These are phyloP conservation scores for Orthosia cruda DNA, from an alignment of 2,888 invertebrate species.

Conservation along the genomic window DNA sequence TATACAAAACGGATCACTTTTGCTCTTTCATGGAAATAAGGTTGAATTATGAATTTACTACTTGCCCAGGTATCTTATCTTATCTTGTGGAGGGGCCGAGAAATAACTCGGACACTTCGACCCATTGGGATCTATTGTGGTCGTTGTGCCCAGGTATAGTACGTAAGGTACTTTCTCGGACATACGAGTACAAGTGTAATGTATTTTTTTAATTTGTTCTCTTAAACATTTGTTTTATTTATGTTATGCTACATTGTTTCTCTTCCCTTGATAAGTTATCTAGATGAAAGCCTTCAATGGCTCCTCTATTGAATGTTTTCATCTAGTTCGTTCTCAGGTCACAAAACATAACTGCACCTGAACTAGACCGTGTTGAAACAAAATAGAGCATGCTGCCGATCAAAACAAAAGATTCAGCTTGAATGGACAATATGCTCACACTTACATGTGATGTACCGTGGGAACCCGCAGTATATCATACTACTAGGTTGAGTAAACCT, in stretches of 20 bases:
- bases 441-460: slow-evolving; percentile 71
- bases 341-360: neutral
- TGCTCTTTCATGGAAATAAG: too few species aligned
- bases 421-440: slow-evolving; percentile 64
- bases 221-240: too few species aligned
- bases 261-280: neutral
- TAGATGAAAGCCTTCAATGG: too few species aligned
- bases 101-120: too few species aligned
- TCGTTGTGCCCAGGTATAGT: too few species aligned
- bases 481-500: slow-evolving; percentile 72
- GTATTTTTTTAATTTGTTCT: too few species aligned
- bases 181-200: too few species aligned
- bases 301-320: slow-evolving; percentile 8
- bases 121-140: too few species aligned
- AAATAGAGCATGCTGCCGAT: slow-evolving; percentile 17
- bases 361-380: slow-evolving; percentile 19
- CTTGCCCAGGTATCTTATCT: too few species aligned
- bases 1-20: neutral
- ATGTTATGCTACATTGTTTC: neutral
- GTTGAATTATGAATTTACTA: too few species aligned
- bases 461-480: slow-evolving; percentile 75
- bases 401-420: slow-evolving; percentile 41
- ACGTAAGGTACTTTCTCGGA: too few species aligned
- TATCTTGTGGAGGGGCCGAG: too few species aligned
- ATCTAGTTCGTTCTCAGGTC: neutral